Base-by-base conservation (phyloP, 2,113 vertebrate species). In the Macquaria ambigua region DNA sequence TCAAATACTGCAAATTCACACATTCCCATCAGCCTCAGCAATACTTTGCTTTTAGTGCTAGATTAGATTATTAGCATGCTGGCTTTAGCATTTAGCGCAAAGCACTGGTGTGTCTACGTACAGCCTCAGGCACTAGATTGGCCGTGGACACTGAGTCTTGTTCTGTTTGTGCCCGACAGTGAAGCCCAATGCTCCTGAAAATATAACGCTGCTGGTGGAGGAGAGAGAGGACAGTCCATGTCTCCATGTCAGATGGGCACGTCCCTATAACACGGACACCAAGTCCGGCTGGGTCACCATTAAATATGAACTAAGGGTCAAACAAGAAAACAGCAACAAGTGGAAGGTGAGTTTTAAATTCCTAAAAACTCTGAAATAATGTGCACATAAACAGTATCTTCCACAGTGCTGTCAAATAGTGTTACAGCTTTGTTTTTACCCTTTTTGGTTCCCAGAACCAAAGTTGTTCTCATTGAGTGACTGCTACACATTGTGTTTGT, bases 301-400 rank as follows among this genome's bases (percentile, higher is more conserved):
- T 53, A 94, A 92, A 64, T 98, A 98, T 48, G 93, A 97, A 90
- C 87, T 99, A 31, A 93, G 95, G 70, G 63, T 97, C 63, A 96
- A 96, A 89, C 85, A 93, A 0, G 92, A 95, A 53, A 92, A 92
- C 72, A 82, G 84, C 55, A 74, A 90, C 56, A 90, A 95, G 1
- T 98, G 97, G 96, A 95, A 96, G 96, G 97, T 92, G 71, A 76
- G 92, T 71, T 31, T 41, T 59, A 53, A 25, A 11, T 25, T 58
- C 34, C 34, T 63, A 8, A 61, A 31, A 75, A 46, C 23, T 6
- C 34, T 20, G 25, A 34, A 55, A 39, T 62, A 0, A 62, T 73
- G 48, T 61, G 18, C 23, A 80, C 25, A 75, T 25, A 14, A 56
- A 48, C 39, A 56, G 12, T 18, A 12, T 67, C 23, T 37, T 67